Conservation (phyloP, 2,113 vertebrate species). For the Apodemus sylvaticus region DNA sequence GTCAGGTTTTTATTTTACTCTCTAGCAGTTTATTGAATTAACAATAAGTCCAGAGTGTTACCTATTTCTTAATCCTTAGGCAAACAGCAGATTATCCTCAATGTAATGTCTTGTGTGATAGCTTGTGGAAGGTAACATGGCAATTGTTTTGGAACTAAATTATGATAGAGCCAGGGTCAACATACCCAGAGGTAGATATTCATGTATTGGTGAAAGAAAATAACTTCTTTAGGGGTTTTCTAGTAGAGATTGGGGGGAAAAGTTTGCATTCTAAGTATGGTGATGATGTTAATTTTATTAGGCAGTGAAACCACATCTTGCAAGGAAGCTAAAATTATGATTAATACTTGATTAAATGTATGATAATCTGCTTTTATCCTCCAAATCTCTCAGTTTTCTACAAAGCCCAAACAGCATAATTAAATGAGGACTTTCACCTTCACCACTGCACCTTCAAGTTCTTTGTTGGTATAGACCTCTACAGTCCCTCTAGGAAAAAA, state of each 20-base stretch:
- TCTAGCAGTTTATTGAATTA: not conserved
- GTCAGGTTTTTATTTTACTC: not conserved
- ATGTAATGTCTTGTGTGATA: not conserved
- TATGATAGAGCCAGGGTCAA: not conserved
- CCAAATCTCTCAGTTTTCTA: not conserved
- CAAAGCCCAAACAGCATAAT: not conserved
- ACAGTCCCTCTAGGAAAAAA: not conserved
- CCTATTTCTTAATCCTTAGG: not conserved
- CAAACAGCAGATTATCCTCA: too few relatives aligned
- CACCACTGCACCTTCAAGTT: not conserved
- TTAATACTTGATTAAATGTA: not conserved
- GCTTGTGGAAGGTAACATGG: not conserved
- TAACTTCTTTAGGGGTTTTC: not conserved
- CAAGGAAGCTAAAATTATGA: not conserved
- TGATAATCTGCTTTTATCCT: not conserved
- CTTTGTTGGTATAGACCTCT: not conserved
- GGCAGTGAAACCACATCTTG: constrained; percentile 34
- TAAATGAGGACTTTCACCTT: not conserved
- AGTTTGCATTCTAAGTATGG: not conserved
- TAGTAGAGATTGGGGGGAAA: too few relatives aligned
- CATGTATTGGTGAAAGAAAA: not conserved
- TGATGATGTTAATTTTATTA: constrained; percentile 11
- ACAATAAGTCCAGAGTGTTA: not conserved
- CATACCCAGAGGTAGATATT: not conserved
- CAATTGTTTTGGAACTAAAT: not conserved